Evolutionary conservation across 1,140 invertebrate species (phyloP).

Genomic region (Hylaeus volcanicus): DNA sequence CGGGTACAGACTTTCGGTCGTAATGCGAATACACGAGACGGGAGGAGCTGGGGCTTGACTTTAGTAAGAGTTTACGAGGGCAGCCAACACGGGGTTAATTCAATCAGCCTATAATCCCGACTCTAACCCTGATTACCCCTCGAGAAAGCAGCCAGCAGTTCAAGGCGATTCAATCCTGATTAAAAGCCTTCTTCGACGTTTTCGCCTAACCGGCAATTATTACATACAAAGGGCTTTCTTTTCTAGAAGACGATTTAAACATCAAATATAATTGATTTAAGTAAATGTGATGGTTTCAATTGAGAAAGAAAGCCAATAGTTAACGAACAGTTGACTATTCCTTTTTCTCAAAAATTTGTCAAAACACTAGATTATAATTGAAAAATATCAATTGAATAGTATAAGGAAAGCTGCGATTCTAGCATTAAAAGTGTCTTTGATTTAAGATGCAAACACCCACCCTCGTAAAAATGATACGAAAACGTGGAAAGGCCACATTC

Average conservation of each 20-base stretch:
- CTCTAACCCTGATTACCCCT: constrained; percentile 78
- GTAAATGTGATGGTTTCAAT: too few relatives aligned
- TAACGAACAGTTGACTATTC: too few relatives aligned
- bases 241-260: too few relatives aligned
- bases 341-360: too few relatives aligned
- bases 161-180: constrained; percentile 70
- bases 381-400: too few relatives aligned
- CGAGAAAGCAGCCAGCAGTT: constrained; percentile 61
- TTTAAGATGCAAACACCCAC: too few relatives aligned
- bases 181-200: constrained; percentile 64
- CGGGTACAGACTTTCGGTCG: constrained; percentile 60
- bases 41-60: constrained; percentile 77
- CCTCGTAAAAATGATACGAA: not conserved
- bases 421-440: too few relatives aligned
- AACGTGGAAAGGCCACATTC: not conserved
- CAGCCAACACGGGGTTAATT: constrained; percentile 77
- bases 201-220: constrained; percentile 43
- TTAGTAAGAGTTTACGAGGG: constrained; percentile 80
- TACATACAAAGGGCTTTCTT: not conserved
- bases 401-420: too few relatives aligned
- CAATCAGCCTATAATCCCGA: constrained; percentile 77
- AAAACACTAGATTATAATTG: too few relatives aligned
- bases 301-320: too few relatives aligned
- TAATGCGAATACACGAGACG: constrained; percentile 75
- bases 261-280: too few relatives aligned